Evolutionary conservation across 2,797 vertebrate species (phyloP), one percentile per base, ranked within the genome.

Genomic region (Liasis olivaceus): DNA sequence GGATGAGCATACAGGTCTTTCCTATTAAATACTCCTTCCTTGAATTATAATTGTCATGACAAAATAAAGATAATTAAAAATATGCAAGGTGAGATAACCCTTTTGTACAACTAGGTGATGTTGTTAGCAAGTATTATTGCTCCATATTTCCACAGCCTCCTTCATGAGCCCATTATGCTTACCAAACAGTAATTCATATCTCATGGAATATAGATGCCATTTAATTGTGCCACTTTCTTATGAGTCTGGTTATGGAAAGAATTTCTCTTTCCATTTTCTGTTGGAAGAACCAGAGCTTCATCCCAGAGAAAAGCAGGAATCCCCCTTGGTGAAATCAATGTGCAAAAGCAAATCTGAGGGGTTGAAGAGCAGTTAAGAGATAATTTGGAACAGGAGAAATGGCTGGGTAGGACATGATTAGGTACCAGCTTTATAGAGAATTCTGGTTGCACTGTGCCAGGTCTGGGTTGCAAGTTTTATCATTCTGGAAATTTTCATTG

Each of bases 41-140:
- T 51, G 63, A 90, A 90, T 59, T 24, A 2, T 26, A 77, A 63
- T 60, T 77, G 56, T 14, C 28, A 31, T 89, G 87, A 36, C 22
- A 47, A 91, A 63, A 92, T 86, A 92, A 91, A 81, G 31, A 69
- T 81, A 81, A 69, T 72, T 92, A 63, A 91, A 72, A 77, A 81
- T 86, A 64, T 2, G 2, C 31, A 36, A 58, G 84, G 20, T 63
- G 31, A 90, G 59, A 42, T 77, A 91, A 87, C 59, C 59, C 47
- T 22, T 12, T 14, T 26, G 5, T 13, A 36, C 54, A 2, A 3
- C 81, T 59, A 20, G 56, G 17, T 20, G 54, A 8, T 36, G 13
- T 3, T 15, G 42, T 56, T 66, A 63, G n/a, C 90, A 77, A 63
- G 12, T n/a, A 58, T 63, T 42, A 42, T 87, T 77, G n/a, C 47